A percentile compares a stretch with the other conserved stretches of the same genome.
Conservation (phyloP, 2,888 invertebrate species). For the Tubulanus polymorphus region DNA sequence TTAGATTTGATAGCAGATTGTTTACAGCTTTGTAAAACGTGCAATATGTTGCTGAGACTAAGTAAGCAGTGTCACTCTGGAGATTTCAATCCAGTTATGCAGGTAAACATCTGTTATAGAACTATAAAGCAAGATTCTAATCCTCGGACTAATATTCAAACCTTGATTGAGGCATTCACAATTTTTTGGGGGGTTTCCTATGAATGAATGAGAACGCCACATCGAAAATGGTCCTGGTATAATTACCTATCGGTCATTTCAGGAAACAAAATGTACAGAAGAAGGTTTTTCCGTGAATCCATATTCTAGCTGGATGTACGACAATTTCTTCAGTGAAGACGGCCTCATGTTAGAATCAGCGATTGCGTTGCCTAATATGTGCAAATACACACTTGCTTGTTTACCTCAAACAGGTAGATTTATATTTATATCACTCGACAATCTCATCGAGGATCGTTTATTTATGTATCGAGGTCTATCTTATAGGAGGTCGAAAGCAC, state of each 20-base stretch:
- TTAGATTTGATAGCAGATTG: slow-evolving; percentile 20
- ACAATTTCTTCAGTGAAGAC: slow-evolving; percentile 35
- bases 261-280: not conserved
- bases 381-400: slow-evolving; percentile 18
- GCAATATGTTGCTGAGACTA: slow-evolving; percentile 21
- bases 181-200: too few relatives aligned
- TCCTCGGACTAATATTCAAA: too few relatives aligned
- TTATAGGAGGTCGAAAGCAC: not conserved
- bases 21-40: slow-evolving; percentile 24
- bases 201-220: too few relatives aligned
- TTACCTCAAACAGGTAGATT: too few relatives aligned
- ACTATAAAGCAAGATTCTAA: too few relatives aligned
- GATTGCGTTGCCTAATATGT: slow-evolving; percentile 29
- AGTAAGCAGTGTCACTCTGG: slow-evolving; percentile 33
- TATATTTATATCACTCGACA: too few relatives aligned
- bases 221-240: too few relatives aligned
- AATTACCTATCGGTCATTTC: too few relatives aligned
- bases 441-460: not conserved
- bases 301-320: slow-evolving; percentile 20
- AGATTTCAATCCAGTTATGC: slow-evolving; percentile 24
- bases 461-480: not conserved
- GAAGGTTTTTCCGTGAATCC: slow-evolving; percentile 5
- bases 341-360: slow-evolving; percentile 35
- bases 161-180: too few relatives aligned
- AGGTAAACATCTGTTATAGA: slow-evolving; percentile 19